These are phyloP conservation scores for Campylomormyrus tamandua DNA, from an alignment of 2,113 vertebrate species.

Conservation along the genomic window DNA sequence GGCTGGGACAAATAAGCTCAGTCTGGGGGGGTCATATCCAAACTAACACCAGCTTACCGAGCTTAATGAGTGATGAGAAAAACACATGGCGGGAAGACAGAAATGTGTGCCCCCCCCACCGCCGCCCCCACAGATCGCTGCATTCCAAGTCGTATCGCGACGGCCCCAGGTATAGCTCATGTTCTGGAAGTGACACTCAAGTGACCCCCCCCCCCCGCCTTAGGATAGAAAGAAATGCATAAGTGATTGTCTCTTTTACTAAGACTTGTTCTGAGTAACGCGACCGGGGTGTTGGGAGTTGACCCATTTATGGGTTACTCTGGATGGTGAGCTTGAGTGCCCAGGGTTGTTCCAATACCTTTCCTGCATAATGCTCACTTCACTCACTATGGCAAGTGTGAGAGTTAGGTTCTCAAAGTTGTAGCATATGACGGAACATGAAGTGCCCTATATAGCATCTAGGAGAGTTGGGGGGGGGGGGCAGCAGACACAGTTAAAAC, in stretches of 20 bases:
- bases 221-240: not conserved
- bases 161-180: not conserved
- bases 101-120: no score
- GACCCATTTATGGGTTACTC: not conserved
- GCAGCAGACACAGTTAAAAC: not conserved
- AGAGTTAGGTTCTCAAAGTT: not conserved
- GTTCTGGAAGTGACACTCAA: not conserved
- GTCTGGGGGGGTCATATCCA: not conserved
- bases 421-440: not conserved
- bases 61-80: not conserved
- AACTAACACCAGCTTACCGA: not conserved
- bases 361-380: not conserved
- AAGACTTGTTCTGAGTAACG: not conserved
- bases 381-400: not conserved
- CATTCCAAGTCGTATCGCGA: not conserved
- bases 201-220: not conserved
- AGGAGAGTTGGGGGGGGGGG: not conserved
- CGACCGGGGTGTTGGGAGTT: not conserved
- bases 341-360: not conserved
- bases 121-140: not conserved
- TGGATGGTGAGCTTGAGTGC: not conserved
- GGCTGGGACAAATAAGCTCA: not conserved
- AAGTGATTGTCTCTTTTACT: not conserved
- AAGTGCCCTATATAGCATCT: not conserved
- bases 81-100: not conserved